Conservation (phyloP, 2,888 invertebrate genomes). For the Drosophila greeni region DNA sequence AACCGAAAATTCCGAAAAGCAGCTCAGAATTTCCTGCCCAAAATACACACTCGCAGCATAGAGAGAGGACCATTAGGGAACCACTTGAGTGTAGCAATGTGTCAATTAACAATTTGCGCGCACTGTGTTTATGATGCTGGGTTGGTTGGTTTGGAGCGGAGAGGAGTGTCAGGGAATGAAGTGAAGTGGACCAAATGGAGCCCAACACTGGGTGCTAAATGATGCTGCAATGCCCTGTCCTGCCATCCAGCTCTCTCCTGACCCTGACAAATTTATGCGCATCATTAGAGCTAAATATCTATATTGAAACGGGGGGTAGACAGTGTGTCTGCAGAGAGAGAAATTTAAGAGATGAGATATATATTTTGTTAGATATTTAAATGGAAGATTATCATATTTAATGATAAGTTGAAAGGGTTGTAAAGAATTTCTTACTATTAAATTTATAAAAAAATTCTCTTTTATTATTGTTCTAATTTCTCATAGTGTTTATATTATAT, state of each 20-base stretch:
- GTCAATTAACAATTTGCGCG: constrained; percentile 67
- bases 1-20: constrained; percentile 16
- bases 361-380: background rate
- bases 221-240: constrained; percentile 13
- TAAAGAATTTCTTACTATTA: too few species aligned
- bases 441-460: background rate
- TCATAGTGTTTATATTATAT: background rate
- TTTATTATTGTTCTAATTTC: background rate
- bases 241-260: constrained; percentile 16
- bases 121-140: constrained; percentile 57
- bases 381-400: background rate
- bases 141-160: constrained; percentile 17
- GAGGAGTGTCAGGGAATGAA: constrained; percentile 31
- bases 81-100: constrained; percentile 55
- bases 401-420: too few species aligned
- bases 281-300: constrained; percentile 34
- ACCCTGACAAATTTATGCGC: constrained; percentile 38
- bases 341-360: background rate
- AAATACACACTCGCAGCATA: background rate
- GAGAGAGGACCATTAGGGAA: constrained; percentile 38
- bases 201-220: constrained; percentile 17
- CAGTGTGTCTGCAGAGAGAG: background rate
- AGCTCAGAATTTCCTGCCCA: constrained; percentile 10
- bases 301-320: constrained; percentile 19
- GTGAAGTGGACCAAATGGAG: background rate